phyloP scores from a whole-genome alignment of 2,113 vertebrate genomes.

The Herpetotheres cachinnans region DNA sequence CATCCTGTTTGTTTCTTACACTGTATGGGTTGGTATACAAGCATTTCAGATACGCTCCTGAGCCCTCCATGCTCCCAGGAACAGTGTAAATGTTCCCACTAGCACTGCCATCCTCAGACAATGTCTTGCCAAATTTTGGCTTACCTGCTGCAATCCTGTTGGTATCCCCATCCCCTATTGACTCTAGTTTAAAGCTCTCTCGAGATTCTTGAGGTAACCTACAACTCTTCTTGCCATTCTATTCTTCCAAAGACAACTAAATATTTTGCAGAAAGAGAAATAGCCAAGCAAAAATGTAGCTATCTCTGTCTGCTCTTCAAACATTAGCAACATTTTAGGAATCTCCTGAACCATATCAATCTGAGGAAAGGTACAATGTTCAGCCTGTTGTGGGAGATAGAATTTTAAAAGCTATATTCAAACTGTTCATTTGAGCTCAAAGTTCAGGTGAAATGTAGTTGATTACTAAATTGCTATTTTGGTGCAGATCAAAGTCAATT shows the following conservation, averaged over 20 bases:
- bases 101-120: background rate
- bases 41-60: too few species aligned
- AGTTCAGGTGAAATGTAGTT: background rate
- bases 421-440: background rate
- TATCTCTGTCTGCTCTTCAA: background rate
- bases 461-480: background rate
- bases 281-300: background rate
- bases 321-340: background rate
- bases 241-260: background rate
- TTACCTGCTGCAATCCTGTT: background rate
- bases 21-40: too few species aligned
- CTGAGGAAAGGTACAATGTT: background rate
- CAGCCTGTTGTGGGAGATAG: background rate
- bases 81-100: background rate
- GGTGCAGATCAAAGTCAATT: background rate
- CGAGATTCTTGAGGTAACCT: background rate
- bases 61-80: background rate
- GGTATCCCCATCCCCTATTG: accelerated
- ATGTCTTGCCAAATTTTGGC: background rate
- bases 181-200: background rate
- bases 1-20: too few species aligned
- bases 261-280: background rate
- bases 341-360: background rate
- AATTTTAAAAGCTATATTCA: background rate
- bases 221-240: background rate